Base-by-base conservation (phyloP, 2,113 vertebrate species). In the Scatophagus argus region DNA sequence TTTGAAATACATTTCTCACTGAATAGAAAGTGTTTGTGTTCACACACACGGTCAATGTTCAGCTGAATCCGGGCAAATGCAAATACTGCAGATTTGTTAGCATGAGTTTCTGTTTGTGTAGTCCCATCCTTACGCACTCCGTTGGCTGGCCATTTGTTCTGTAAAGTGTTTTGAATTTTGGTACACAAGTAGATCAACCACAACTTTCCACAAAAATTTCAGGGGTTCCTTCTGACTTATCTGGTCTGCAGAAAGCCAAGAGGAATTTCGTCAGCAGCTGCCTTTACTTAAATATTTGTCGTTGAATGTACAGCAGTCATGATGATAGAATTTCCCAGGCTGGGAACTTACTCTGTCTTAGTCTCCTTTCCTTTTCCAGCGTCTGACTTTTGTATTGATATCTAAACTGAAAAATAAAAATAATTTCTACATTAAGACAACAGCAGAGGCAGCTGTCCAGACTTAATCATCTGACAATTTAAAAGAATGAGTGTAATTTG, bases 121-220 rank as follows among this genome's bases (percentile, higher is more conserved):
- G 46, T 5, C 19, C 11, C 51, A 11, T 55, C 67, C 62, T 65
- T 44, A 13, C n/a, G 21, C 13, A 25, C 44, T 74, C 34, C n/a
- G 14, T 41, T 58, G 64, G 59, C 56, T n/a, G 34, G 43, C 47
- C 11, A 12, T 47, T 65, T 1, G 0, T 36, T 65, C 55, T 59
- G 13, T 44, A 62, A 78, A 72, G 25, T 67, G 60, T 89, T 81
- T 85, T 36, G 34, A 72, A 16, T 13, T 55, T 3, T 2, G 0
- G 52, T 70, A 82, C 87, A 87, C 79, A 86, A 2, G 29, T 4
- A 14, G 23, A 51, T 6, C 23, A 46, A 55, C 60, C 44, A 59
- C 16, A 58, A 2, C 3, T 25, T 71, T 61, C 58, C 21, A 34
- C 38, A 52, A 14, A n/a, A 80, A 39, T 56, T 36, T 38, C 56